phyloP scores from a whole-genome alignment of 1,140 invertebrate genomes.

The Whitmania pigra region DNA sequence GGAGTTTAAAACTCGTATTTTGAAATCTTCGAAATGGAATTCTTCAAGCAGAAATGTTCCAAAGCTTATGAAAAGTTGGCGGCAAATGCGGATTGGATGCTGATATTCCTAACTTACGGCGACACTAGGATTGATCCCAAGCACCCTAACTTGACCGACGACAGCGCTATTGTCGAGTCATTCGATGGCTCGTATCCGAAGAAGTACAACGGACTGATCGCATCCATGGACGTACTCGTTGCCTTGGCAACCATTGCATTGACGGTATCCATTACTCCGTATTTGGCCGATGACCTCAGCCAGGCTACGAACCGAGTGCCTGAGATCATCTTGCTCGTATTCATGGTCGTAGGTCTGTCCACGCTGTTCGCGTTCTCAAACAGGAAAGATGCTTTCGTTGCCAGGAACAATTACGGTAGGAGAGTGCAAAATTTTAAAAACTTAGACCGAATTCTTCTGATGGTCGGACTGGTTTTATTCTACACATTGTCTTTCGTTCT shows the following conservation, averaged over 20 bases:
- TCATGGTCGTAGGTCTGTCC: neutral
- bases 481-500: constrained; percentile 6
- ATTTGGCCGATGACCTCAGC: neutral
- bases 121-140: neutral
- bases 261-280: neutral
- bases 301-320: neutral
- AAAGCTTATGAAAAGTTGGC: neutral
- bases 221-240: neutral
- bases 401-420: neutral
- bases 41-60: too few relatives aligned
- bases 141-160: neutral
- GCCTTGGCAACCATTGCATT: constrained; percentile 1
- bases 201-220: neutral
- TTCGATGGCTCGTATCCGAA: neutral
- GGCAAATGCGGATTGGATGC: neutral
- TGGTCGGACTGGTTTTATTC: constrained; percentile 1
- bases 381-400: neutral
- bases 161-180: neutral
- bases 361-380: neutral
- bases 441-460: neutral
- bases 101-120: neutral
- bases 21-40: too few relatives aligned
- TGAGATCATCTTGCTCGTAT: neutral
- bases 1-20: too few relatives aligned
- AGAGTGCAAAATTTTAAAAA: neutral